Evolutionary conservation across 1,140 invertebrate species (phyloP).

Genomic region (Drosophila obscura): DNA sequence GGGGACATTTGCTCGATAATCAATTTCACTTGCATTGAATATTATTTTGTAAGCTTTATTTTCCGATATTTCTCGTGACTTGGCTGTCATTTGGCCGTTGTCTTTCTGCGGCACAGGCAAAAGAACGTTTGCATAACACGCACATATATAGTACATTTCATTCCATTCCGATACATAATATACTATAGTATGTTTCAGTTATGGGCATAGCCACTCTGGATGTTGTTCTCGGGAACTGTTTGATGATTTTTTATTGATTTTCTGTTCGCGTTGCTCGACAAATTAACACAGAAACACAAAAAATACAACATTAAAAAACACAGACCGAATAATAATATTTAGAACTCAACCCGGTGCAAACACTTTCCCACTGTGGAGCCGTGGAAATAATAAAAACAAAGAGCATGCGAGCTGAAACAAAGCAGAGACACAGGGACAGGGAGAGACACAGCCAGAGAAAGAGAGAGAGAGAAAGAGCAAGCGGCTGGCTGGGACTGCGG

Average conservation of each 20-base stretch:
- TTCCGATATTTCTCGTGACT: slow-evolving; percentile 1
- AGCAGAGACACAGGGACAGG: slow-evolving; percentile 6
- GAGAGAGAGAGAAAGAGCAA: slow-evolving; percentile 7
- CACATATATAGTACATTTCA: slow-evolving; percentile 36
- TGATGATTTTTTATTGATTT: slow-evolving; percentile 50
- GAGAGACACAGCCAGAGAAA: neutral
- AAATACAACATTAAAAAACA: slow-evolving; percentile 18
- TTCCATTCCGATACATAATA: neutral
- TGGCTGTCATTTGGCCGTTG: slow-evolving; percentile 1
- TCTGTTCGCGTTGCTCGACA: slow-evolving; percentile 10
- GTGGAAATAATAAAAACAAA: slow-evolving; percentile 29
- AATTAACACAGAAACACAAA: slow-evolving; percentile 51
- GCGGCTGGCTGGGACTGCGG: slow-evolving; percentile 25
- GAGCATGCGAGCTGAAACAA: neutral
- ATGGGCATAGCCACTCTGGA: slow-evolving; percentile 10
- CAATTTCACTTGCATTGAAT: neutral
- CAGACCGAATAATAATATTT: slow-evolving; percentile 13
- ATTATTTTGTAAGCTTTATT: slow-evolving; percentile 5
- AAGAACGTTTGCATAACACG: slow-evolving; percentile 75
- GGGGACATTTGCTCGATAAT: neutral
- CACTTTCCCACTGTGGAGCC: slow-evolving; percentile 21
- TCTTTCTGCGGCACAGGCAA: slow-evolving; percentile 33
- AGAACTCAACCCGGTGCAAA: slow-evolving; percentile 17
- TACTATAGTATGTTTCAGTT: slow-evolving; percentile 6
- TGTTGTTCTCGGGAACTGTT: slow-evolving; percentile 20